phyloP scores from a whole-genome alignment of 2,797 vertebrate genomes.

The Tokudaia tokunoshimensis region DNA sequence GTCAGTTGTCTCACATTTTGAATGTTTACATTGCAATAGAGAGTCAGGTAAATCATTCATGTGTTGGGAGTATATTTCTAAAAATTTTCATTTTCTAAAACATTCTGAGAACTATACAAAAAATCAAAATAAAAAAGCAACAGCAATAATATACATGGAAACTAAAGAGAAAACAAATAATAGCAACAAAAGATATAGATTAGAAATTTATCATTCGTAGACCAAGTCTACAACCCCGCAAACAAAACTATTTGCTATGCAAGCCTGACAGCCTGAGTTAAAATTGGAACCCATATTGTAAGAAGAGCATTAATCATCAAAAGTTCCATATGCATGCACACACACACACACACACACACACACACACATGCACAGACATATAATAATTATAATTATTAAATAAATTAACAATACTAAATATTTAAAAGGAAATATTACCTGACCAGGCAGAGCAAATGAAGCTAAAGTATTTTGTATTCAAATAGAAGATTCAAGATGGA shows the following conservation, averaged over 20 bases:
- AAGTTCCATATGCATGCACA: background rate
- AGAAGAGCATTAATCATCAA: background rate
- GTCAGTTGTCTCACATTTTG: background rate
- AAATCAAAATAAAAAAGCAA: conserved; percentile 50
- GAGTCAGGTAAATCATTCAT: background rate
- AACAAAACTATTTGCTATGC: background rate
- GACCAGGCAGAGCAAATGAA: background rate
- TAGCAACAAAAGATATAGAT: background rate
- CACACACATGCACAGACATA: background rate
- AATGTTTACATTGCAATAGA: background rate
- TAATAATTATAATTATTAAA: background rate
- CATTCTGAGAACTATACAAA: background rate
- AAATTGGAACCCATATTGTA: background rate
- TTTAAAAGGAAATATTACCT: background rate
- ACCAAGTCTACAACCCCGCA: background rate
- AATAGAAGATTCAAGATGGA: background rate
- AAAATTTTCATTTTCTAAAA: conserved; percentile 48
- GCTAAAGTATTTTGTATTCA: background rate
- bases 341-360: too few species aligned
- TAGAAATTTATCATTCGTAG: background rate
- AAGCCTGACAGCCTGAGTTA: background rate
- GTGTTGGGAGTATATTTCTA: background rate
- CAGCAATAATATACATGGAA: conserved; percentile 43
- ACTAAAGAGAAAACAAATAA: background rate
- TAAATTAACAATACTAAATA: background rate